Conservation (phyloP, 1,140 invertebrate genomes). For the Pseudomyrmex flavicornis region DNA sequence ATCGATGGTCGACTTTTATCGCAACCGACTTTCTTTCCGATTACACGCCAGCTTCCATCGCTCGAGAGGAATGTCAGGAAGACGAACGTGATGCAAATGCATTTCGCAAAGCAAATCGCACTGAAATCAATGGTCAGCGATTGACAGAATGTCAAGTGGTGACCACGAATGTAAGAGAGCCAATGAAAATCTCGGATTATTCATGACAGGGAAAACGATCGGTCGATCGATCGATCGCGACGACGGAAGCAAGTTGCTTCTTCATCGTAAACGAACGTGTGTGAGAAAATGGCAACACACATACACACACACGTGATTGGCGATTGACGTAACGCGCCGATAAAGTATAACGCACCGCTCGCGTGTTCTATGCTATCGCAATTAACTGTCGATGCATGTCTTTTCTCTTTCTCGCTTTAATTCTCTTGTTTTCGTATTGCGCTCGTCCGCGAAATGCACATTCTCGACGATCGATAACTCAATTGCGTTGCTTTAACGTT, state of each 20-base stretch:
- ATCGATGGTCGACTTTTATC: conserved; percentile 47
- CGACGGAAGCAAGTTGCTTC: conserved; percentile 17
- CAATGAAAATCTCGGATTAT: conserved; percentile 15
- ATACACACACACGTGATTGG: background rate
- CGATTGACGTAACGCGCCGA: conserved; percentile 51
- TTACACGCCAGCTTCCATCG: background rate
- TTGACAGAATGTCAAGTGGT: background rate
- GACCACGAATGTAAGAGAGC: background rate
- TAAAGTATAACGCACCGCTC: conserved; percentile 21
- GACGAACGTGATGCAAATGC: conserved; percentile 2
- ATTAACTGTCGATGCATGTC: conserved; percentile 32
- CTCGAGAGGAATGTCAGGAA: conserved; percentile 4
- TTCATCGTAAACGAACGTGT: conserved; percentile 4
- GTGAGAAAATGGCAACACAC: conserved; percentile 7
- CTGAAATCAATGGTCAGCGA: background rate
- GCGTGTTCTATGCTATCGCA: background rate
- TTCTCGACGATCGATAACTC: conserved; percentile 37
- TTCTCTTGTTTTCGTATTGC: conserved; percentile 7
- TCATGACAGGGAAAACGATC: background rate
- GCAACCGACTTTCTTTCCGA: conserved; percentile 49
- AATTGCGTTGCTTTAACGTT: conserved; percentile 11
- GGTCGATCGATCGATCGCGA: conserved; percentile 21
- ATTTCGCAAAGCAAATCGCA: too few species aligned
- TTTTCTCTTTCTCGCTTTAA: background rate
- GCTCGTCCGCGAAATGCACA: background rate